Percentiles rank a stretch among this genome's conserved stretches.
These are phyloP conservation scores for Drosophila pseudotalamancana DNA, from an alignment of 2,888 invertebrate species.

Conservation along the genomic window DNA sequence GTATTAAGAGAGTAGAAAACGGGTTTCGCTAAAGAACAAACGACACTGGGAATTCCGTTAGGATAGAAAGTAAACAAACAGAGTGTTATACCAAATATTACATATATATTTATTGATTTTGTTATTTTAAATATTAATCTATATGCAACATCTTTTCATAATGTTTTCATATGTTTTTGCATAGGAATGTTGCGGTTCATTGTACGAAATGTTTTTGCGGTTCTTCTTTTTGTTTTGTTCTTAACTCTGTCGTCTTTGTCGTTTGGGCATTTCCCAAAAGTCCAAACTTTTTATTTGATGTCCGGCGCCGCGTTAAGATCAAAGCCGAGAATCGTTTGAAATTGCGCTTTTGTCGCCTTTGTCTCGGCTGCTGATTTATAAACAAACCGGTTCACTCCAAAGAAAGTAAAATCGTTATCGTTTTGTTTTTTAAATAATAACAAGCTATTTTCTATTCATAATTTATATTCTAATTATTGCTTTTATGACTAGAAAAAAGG, in stretches of 20 bases:
- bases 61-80: slow-evolving; percentile 57
- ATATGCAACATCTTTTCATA: slow-evolving; percentile 27
- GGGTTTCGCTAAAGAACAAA: slow-evolving; percentile 73
- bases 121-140: slow-evolving; percentile 35
- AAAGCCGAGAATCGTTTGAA: slow-evolving; percentile 47
- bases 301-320: slow-evolving; percentile 47
- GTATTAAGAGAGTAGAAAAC: slow-evolving; percentile 35
- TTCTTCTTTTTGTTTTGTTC: slow-evolving; percentile 41
- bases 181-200: slow-evolving; percentile 52
- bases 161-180: slow-evolving; percentile 19
- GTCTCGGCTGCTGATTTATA: slow-evolving; percentile 50
- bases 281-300: slow-evolving; percentile 23
- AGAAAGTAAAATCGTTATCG: slow-evolving; percentile 63
- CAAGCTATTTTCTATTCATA: slow-evolving; percentile 31
- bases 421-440: background rate
- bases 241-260: slow-evolving; percentile 31
- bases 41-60: slow-evolving; percentile 50
- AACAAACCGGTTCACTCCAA: slow-evolving; percentile 55
- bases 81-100: slow-evolving; percentile 39
- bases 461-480: slow-evolving; percentile 24
- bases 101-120: slow-evolving; percentile 20
- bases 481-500: background rate
- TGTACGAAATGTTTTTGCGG: slow-evolving; percentile 45
- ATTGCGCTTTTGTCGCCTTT: slow-evolving; percentile 66
- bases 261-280: slow-evolving; percentile 39